Evolutionary conservation across 2,113 vertebrate genomes (phyloP).

Genomic region (Crotophaga sulcirostris): DNA sequence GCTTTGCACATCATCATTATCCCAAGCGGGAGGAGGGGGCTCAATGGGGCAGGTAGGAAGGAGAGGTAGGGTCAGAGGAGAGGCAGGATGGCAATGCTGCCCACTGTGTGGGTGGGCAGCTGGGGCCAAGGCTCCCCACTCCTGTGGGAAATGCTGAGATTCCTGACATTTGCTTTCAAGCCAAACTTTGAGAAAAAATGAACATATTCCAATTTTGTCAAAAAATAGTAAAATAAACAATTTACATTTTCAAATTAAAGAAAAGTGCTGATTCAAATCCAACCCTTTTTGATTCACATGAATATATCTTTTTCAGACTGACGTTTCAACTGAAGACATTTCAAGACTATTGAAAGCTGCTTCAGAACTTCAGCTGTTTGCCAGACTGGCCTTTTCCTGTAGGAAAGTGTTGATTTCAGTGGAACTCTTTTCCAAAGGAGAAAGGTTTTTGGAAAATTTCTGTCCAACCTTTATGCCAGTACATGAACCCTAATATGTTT

Average conservation of each 20-base stretch:
- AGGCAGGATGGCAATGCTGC: neutral
- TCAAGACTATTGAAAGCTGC: slow-evolving; percentile 54
- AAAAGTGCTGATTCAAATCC: slow-evolving; percentile 22
- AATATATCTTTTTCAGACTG: slow-evolving; percentile 39
- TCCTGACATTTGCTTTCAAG: slow-evolving; percentile 21
- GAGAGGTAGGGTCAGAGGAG: neutral
- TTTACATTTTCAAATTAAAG: neutral
- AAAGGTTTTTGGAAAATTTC: slow-evolving; percentile 59
- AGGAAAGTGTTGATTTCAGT: slow-evolving; percentile 64
- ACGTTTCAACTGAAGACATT: slow-evolving; percentile 53
- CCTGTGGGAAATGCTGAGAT: neutral
- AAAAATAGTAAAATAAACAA: neutral
- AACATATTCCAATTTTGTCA: neutral
- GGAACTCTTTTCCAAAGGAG: slow-evolving; percentile 53
- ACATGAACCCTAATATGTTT: slow-evolving; percentile 51
- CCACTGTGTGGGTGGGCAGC: neutral
- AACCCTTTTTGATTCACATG: neutral
- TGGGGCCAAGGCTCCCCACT: neutral
- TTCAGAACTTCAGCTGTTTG: slow-evolving; percentile 51
- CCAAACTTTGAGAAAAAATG: neutral
- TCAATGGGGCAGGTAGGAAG: neutral
- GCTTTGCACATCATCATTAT: neutral
- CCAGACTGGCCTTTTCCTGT: slow-evolving; percentile 59
- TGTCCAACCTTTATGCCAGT: slow-evolving; percentile 19
- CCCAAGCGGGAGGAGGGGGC: neutral